Evolutionary conservation across 2,113 vertebrate species (phyloP), one percentile per base, ranked within the genome.

Genomic region (Dasyornis broadbenti): DNA sequence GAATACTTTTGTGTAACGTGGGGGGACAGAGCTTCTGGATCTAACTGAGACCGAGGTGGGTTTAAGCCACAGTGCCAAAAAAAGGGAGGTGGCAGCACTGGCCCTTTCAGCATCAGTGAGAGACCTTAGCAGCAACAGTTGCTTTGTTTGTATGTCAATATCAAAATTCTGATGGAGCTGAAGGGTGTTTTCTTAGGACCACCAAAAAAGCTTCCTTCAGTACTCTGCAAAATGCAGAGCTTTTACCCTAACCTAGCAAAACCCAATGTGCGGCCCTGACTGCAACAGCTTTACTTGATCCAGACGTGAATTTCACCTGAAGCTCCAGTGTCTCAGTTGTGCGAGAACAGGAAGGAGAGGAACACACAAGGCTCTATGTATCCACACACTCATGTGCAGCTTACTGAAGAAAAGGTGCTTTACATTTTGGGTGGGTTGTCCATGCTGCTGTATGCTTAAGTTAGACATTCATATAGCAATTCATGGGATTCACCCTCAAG

Each of bases 381-480:
- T 45, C 15, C 50, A n/a, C 49, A 53, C 11, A 53, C 28, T 33
- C 7, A 42, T 0, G 0, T 35, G 9, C 66, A 30, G 92, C 40
- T 40, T 53, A 45, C 21, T 23, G 14, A 63, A 66, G 47, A 59
- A 42, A n/a, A 75, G 3, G 10, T 39, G 31, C 37, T 47, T 52
- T 9, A 7, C 27, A 15, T 65, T 82, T 75, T 52, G 65, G 39
- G 21, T 35, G 57, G 18, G 11, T 64, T 86, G 57, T 76, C 30
- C 49, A 33, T 7, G 50, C 47, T 76, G 65, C 39, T 68, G 1
- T 10, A 42, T 0, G 0, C 30, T 7, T 45, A 42, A 78, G 13
- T 7, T 45, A 3, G 52, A 52, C 56, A 72, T 15, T 82, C 11
- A 31, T 12, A 80, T 3, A 78, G 76, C 49, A 56, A 22, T 54